phyloP scores from a whole-genome alignment of 2,113 vertebrate genomes.

The Thermophis baileyi region DNA sequence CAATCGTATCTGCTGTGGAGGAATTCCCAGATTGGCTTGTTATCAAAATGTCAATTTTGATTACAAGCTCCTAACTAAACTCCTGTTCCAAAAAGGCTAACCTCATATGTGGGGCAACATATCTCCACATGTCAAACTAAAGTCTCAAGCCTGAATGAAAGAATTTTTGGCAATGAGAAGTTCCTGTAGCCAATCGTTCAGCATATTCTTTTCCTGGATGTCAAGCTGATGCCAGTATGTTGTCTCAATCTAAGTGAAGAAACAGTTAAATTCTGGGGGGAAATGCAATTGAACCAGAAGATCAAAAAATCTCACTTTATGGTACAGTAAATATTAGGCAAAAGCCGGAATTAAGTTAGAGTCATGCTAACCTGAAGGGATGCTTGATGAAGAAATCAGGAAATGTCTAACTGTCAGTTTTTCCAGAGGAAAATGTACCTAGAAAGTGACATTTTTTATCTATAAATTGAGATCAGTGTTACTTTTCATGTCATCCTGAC shows the following conservation, averaged over 20 bases:
- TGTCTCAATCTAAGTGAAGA: background rate
- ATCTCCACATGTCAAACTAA: background rate
- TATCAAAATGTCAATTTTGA: background rate
- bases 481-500: slow-evolving; percentile 21
- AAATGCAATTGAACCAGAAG: background rate
- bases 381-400: background rate
- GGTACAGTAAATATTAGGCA: slow-evolving; percentile 6
- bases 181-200: background rate
- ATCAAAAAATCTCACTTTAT: background rate
- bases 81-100: background rate
- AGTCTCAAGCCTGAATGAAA: background rate
- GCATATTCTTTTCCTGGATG: background rate
- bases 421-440: background rate
- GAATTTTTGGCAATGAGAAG: no score
- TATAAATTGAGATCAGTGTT: slow-evolving; percentile 12
- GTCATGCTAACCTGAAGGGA: background rate
- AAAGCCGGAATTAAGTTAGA: background rate
- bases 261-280: background rate
- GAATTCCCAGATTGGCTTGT: background rate
- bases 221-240: background rate
- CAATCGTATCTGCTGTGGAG: background rate
- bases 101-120: background rate
- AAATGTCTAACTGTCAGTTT: slow-evolving; percentile 1
- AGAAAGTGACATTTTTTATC: background rate
- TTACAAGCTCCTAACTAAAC: background rate